Base-by-base conservation (phyloP, 2,797 vertebrate genomes). In the Poliocrania exsul region DNA sequence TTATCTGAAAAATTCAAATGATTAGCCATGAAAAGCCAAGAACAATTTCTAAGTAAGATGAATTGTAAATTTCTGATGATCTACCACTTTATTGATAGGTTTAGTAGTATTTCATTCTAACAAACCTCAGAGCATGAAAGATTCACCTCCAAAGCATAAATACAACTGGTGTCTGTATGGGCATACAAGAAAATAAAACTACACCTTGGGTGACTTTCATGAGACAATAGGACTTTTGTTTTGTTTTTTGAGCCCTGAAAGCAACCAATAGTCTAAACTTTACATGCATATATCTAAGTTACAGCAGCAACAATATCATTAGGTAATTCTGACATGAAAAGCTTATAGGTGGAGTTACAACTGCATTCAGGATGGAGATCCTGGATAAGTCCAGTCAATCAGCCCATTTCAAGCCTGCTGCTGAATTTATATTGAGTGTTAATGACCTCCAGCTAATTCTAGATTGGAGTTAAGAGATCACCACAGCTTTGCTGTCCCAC, bases 391-490 rank as follows among this genome's bases (percentile, higher is more conserved):
- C 53, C 67, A 67, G 51, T n/a, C 3, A 2, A 60, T 40, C 60
- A 82, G 85, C 33, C 80, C 74, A 18, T 91, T 94, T 85, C 56
- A 90, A 67, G 49, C 40, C 80, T 66, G 66, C 53, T 90, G 64
- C 33, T 86, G 72, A 81, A 78, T 83, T 90, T 91, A 80, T 90
- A 91, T 61, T 37, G 57, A 86, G 88, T 74, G 75, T 47, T 96
- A 94, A 94, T 86, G 90, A 92, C 57, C 93, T 86, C 49, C 82
- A 90, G 79, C 72, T 92, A 94, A 91, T 91, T 95, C 79, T 64
- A 91, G 86, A 67, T 33, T 78, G 69, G 77, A 91, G 46, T 78
- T 86, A 94, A 86, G 69, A 74, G 46, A 3, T 90, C 74, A 91
- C 65, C 77, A 64, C 53, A 94, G 72, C 85, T 72, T 74, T 90